phyloP scores from a whole-genome alignment of 2,797 vertebrate genomes.

The Vultur gryphus region DNA sequence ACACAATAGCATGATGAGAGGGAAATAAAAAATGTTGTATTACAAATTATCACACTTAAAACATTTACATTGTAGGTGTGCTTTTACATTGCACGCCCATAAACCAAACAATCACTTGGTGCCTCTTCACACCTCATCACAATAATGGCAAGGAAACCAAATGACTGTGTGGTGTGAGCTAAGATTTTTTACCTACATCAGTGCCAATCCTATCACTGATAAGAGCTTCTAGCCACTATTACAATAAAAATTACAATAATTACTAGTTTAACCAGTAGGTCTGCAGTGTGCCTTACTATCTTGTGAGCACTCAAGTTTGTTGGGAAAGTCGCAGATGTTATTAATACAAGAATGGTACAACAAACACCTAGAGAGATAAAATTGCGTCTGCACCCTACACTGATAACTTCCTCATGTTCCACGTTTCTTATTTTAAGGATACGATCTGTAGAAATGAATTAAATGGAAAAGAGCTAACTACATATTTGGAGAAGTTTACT shows the following conservation, averaged over 20 bases:
- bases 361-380: neutral
- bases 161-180: neutral
- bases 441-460: neutral
- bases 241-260: neutral
- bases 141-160: neutral
- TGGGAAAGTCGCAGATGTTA: neutral
- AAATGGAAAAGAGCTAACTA: neutral
- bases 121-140: neutral
- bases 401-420: neutral
- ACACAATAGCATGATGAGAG: neutral
- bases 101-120: neutral
- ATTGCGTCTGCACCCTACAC: neutral
- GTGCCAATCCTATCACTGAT: neutral
- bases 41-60: neutral
- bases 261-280: neutral
- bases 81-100: neutral
- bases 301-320: neutral
- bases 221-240: neutral
- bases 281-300: neutral
- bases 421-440: neutral
- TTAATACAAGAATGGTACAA: neutral
- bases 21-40: neutral
- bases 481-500: neutral
- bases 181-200: neutral
- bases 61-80: no score